Evolutionary conservation across 2,113 vertebrate genomes (phyloP).

Genomic region (Cryptoleucopteryx plumbea): DNA sequence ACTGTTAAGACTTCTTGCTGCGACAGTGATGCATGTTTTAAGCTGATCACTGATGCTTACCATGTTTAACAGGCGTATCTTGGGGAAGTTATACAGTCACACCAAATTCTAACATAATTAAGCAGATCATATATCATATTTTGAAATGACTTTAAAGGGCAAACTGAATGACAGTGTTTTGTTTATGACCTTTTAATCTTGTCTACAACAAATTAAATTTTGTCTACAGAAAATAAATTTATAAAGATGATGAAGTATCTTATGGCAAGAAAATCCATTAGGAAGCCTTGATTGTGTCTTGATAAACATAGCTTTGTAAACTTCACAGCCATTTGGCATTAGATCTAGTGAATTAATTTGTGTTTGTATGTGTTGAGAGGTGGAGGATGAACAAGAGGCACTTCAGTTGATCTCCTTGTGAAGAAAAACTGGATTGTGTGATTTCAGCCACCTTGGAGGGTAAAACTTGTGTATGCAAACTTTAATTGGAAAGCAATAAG

Average conservation of each 20-base stretch:
- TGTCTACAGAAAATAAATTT: neutral
- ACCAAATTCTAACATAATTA: neutral
- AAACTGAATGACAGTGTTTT: neutral
- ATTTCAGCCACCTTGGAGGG: neutral
- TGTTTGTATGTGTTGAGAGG: neutral
- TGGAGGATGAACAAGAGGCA: neutral
- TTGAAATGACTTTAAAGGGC: constrained; percentile 4
- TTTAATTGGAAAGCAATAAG: neutral
- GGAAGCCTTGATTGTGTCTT: neutral
- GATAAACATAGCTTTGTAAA: neutral
- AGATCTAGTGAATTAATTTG: neutral
- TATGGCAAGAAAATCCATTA: constrained; percentile 3
- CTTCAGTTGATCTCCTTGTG: neutral
- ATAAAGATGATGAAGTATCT: constrained; percentile 8
- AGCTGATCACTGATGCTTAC: neutral
- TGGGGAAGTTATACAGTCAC: neutral
- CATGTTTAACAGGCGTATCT: neutral
- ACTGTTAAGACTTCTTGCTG: neutral
- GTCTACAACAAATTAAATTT: constrained; percentile 42
- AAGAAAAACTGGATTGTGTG: neutral
- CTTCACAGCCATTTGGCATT: neutral
- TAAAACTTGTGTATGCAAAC: neutral
- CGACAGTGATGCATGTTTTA: neutral
- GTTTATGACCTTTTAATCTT: constrained; percentile 57
- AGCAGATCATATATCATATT: neutral